Base-by-base conservation (phyloP, 1,140 invertebrate species). In the Lordiphosa mommai region DNA sequence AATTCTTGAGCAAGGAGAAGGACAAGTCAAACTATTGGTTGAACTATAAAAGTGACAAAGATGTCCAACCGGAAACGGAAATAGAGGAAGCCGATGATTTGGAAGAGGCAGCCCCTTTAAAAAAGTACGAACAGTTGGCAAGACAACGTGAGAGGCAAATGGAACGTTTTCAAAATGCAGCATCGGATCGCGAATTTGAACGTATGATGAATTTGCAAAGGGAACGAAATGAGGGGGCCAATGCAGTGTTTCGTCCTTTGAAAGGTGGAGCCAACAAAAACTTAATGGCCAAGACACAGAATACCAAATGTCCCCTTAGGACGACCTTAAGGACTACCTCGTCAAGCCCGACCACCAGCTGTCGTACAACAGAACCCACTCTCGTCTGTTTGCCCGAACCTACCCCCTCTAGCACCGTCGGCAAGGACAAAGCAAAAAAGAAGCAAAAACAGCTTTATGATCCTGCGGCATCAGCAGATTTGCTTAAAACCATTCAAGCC, bases 181-280 rank as follows among this genome's bases (percentile, higher is more conserved):
- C 64, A 13, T 17, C 44, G 1, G 60, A 80, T 50, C 48, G n/a
- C 0, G 52, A 57, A 4, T 37, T 56, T 1, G 29, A 61, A 6
- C 40, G 40, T 1, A 17, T 66, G 8, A 17, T 61, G 29, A 43
- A 49, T 3, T 2, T 30, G 6, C 30, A 38, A 12, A 32, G 4
- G 8, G 23, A 46, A 6, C 13, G 4, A 1, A 20, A 1, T 1
- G 17, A 49, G 8, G 20, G 8, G 1, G 9, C 30, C 1, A 0
- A 12, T 17, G n/a, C 14, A 4, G 23, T 38, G 1, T 10, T 40
- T 7, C 12, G 20, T 43, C 17, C 20, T 0, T 13, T 43, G 1
- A 27, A 27, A 4, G 40, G n/a, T 13, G 2, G 20, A 33, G 4
- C 23, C 60, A 49, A 44, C 7, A 41, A 36, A 14, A 57, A 41